Percentiles rank a stretch among this genome's conserved stretches.
These are phyloP conservation scores for Limnephilus marmoratus DNA, from an alignment of 2,888 invertebrate species.

Conservation along the genomic window DNA sequence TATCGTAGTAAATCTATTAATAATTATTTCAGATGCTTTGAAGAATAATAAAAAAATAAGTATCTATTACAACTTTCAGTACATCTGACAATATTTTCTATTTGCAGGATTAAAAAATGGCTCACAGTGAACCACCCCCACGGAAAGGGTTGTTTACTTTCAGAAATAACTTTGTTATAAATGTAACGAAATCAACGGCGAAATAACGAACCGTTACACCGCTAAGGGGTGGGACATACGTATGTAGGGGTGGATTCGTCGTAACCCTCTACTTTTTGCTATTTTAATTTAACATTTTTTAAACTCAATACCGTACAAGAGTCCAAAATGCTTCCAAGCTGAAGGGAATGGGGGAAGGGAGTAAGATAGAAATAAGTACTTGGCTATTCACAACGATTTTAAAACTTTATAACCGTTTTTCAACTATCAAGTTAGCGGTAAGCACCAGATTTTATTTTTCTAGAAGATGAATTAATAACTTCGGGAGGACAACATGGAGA, in stretches of 20 bases:
- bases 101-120: background rate
- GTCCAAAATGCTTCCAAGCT: too few relatives aligned
- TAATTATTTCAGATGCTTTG: background rate
- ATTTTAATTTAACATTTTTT: background rate
- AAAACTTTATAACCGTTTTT: too few relatives aligned
- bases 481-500: too few relatives aligned
- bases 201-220: conserved; percentile 62
- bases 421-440: too few relatives aligned
- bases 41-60: background rate
- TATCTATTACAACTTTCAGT: background rate
- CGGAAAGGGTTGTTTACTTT: conserved; percentile 43
- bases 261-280: background rate
- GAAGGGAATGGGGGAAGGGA: too few relatives aligned
- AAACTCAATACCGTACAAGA: too few relatives aligned
- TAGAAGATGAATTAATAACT: too few relatives aligned
- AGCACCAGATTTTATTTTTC: too few relatives aligned
- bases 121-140: background rate
- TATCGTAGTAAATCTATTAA: too few relatives aligned
- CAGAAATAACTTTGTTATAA: conserved; percentile 63
- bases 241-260: background rate
- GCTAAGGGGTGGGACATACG: conserved; percentile 28
- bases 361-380: too few relatives aligned
- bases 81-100: background rate
- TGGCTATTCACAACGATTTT: too few relatives aligned
- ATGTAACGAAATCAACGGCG: conserved; percentile 64